These are phyloP conservation scores for Heliconius charithonia DNA, from an alignment of 2,888 invertebrate species.

Conservation along the genomic window DNA sequence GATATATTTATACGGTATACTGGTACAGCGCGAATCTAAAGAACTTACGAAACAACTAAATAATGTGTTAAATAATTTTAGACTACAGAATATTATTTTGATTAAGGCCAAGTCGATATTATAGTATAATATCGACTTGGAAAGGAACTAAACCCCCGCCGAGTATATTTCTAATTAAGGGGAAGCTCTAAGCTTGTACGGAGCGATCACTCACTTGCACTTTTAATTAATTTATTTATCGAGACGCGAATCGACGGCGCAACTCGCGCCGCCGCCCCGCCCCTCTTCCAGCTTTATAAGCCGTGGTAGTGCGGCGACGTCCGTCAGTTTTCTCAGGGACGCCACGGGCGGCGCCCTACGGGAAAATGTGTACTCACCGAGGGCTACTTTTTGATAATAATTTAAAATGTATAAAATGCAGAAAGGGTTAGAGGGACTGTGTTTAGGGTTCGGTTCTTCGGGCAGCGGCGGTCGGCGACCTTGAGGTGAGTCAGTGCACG, in stretches of 20 bases:
- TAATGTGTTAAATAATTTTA: not conserved
- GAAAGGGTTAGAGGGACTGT: conserved; percentile 60
- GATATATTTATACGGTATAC: not conserved
- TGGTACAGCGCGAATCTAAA: not conserved
- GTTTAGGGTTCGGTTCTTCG: conserved; percentile 61
- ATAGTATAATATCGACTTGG: conserved; percentile 50
- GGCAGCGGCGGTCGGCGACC: conserved; percentile 64
- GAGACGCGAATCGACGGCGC: conserved; percentile 82
- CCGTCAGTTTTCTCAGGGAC: conserved; percentile 80
- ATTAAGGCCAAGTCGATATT: conserved; percentile 12
- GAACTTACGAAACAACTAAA: conserved; percentile 1
- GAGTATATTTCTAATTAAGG: conserved; percentile 77
- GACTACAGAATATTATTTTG: not conserved
- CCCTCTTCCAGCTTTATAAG: conserved; percentile 70
- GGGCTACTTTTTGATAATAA: conserved; percentile 64
- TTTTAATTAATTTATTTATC: conserved; percentile 85
- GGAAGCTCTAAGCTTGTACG: conserved; percentile 75
- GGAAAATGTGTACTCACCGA: conserved; percentile 71
- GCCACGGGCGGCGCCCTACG: conserved; percentile 69
- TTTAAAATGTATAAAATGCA: conserved; percentile 64
- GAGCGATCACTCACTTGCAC: conserved; percentile 83
- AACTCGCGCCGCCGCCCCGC: conserved; percentile 78
- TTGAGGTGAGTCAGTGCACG: conserved; percentile 77
- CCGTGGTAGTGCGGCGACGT: conserved; percentile 67
- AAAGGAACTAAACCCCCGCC: conserved; percentile 64